These are phyloP conservation scores for Myotis myotis DNA, from an alignment of 2,797 vertebrate genomes.

Conservation along the genomic window DNA sequence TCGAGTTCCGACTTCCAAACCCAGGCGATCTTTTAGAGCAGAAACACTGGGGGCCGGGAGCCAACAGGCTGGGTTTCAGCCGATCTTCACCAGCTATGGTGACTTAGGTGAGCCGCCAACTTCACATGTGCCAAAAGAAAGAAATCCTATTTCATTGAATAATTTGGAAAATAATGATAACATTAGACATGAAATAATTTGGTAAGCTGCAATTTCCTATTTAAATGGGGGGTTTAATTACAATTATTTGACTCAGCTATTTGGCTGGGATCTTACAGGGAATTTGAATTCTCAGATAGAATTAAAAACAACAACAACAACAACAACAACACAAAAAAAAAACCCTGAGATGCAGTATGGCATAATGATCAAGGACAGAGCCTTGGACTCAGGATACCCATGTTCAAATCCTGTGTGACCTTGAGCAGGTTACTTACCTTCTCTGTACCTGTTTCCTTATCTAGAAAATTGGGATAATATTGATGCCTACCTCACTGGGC, in stretches of 20 bases:
- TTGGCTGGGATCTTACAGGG: neutral
- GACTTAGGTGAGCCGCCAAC: neutral
- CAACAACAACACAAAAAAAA: neutral
- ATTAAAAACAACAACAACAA: neutral
- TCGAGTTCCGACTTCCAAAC: neutral
- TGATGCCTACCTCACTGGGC: neutral
- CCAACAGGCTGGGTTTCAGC: neutral
- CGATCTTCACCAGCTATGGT: neutral
- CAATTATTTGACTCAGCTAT: conserved; percentile 17
- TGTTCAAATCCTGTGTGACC: neutral
- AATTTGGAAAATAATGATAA: conserved; percentile 47
- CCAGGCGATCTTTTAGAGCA: neutral
- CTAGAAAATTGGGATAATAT: neutral
- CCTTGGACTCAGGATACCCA: neutral
- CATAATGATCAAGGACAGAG: neutral
- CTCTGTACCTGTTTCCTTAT: conserved; percentile 15
- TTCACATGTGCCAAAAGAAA: neutral
- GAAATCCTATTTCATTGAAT: neutral
- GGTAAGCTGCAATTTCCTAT: neutral
- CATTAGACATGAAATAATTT: neutral
- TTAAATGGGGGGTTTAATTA: conserved; percentile 41
- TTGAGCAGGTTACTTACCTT: neutral
- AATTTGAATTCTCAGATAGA: conserved; percentile 42
- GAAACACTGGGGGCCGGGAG: neutral
- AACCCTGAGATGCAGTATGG: neutral